Percentiles rank a stretch among this genome's conserved stretches.
Evolutionary conservation across 1,140 invertebrate genomes (phyloP).

Genomic region (Arion vulgaris): DNA sequence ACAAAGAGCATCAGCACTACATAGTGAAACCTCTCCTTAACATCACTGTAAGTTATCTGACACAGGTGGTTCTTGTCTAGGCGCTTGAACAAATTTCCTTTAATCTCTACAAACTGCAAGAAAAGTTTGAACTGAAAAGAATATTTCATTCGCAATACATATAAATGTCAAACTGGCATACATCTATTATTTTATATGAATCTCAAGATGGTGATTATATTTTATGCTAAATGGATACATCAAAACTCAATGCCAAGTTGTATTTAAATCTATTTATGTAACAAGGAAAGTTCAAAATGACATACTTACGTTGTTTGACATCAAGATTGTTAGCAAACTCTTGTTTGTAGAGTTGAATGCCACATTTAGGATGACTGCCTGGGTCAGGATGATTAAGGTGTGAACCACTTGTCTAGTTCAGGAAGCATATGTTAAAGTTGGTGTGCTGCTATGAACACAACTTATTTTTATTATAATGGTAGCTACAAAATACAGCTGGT

Average conservation of each 20-base stretch:
- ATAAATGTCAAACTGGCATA: too few relatives aligned
- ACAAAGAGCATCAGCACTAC: constrained; percentile 93
- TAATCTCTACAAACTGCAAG: constrained; percentile 95
- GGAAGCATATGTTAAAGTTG: constrained; percentile 51
- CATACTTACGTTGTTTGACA: constrained; percentile 98
- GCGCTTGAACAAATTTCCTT: constrained; percentile 99
- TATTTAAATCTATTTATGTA: too few relatives aligned
- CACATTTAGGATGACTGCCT: constrained; percentile 97
- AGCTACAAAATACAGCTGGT: too few relatives aligned
- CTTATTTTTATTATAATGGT: too few relatives aligned
- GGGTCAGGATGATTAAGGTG: constrained; percentile 86
- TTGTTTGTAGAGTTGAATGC: constrained; percentile 99
- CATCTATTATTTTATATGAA: too few relatives aligned
- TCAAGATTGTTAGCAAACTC: constrained; percentile 97
- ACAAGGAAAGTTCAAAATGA: not conserved
- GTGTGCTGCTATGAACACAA: too few relatives aligned
- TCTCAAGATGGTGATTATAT: too few relatives aligned
- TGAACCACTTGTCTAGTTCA: constrained; percentile 84
- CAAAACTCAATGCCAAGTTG: too few relatives aligned
- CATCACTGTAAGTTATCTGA: constrained; percentile 84
- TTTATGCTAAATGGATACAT: too few relatives aligned
- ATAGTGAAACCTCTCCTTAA: constrained; percentile 95
- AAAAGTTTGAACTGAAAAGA: not conserved
- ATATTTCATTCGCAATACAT: too few relatives aligned
- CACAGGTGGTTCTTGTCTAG: constrained; percentile 99